Conservation (phyloP, 2,888 invertebrate genomes). For the Allolobophora icterica region DNA sequence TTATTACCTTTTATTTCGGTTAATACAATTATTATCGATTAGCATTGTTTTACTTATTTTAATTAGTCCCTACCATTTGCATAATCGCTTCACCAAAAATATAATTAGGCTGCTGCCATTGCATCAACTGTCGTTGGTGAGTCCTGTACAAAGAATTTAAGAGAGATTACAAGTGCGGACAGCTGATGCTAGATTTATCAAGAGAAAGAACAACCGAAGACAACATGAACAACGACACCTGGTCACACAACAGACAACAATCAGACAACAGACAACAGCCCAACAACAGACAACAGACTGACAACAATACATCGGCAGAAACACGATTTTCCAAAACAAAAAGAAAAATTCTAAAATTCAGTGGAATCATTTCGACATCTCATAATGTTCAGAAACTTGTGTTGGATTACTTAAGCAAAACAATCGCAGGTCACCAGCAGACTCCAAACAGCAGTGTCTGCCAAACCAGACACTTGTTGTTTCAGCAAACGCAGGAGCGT, state of each 20-base stretch:
- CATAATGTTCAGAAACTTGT: not conserved
- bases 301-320: not conserved
- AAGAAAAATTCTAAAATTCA: not conserved
- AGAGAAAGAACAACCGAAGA: not conserved
- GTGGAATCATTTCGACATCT: not conserved
- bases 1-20: no score
- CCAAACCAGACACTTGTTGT: not conserved
- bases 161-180: not conserved
- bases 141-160: not conserved
- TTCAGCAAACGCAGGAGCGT: not conserved
- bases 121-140: not conserved
- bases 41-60: not conserved
- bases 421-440: not conserved
- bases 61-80: not conserved
- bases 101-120: not conserved
- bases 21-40: no score
- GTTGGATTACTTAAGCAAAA: not conserved
- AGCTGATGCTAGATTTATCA: not conserved
- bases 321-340: not conserved
- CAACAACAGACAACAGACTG: not conserved
- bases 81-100: not conserved
- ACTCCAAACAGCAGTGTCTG: not conserved
- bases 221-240: not conserved
- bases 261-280: not conserved
- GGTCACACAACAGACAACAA: slow-evolving; percentile 7